Evolutionary conservation across 2,888 invertebrate species (phyloP).

Genomic region (Stenchaetothrips biformis): DNA sequence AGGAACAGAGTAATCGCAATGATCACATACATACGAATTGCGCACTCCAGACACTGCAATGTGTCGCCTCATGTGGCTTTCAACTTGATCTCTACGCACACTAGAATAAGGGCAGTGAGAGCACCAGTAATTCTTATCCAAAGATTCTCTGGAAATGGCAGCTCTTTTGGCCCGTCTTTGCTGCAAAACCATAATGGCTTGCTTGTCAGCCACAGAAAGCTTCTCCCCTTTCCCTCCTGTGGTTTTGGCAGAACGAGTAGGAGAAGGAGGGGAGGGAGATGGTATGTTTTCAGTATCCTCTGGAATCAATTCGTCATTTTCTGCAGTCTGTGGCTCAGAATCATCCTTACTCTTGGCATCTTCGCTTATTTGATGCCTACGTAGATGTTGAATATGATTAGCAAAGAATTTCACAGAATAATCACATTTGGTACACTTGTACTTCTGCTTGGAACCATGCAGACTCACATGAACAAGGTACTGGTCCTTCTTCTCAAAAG

Average conservation of each 20-base stretch:
- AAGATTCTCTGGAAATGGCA: slow-evolving; percentile 55
- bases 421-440: slow-evolving; percentile 78
- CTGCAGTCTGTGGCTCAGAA: slow-evolving; percentile 31
- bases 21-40: slow-evolving; percentile 65
- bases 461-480: slow-evolving; percentile 75
- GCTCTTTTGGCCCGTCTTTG: slow-evolving; percentile 50
- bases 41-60: slow-evolving; percentile 54
- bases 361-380: slow-evolving; percentile 60
- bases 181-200: slow-evolving; percentile 57
- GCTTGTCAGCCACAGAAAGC: slow-evolving; percentile 58
- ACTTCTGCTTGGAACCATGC: slow-evolving; percentile 78
- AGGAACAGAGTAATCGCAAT: slow-evolving; percentile 75
- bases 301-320: slow-evolving; percentile 15
- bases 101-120: slow-evolving; percentile 76
- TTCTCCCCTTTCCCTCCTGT: slow-evolving; percentile 49
- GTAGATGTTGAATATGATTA: slow-evolving; percentile 74
- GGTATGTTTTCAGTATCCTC: slow-evolving; percentile 27
- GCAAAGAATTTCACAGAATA: slow-evolving; percentile 84
- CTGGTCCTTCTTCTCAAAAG: slow-evolving; percentile 79
- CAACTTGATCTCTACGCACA: slow-evolving; percentile 64
- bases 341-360: slow-evolving; percentile 30
- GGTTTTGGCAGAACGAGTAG: slow-evolving; percentile 32
- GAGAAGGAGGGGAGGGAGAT: neutral
- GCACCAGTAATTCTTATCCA: slow-evolving; percentile 55
- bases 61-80: slow-evolving; percentile 72